A percentile compares a stretch with the other conserved stretches of the same genome.
phyloP scores from a whole-genome alignment of 2,797 vertebrate species.

The Threskiornis aethiopicus region DNA sequence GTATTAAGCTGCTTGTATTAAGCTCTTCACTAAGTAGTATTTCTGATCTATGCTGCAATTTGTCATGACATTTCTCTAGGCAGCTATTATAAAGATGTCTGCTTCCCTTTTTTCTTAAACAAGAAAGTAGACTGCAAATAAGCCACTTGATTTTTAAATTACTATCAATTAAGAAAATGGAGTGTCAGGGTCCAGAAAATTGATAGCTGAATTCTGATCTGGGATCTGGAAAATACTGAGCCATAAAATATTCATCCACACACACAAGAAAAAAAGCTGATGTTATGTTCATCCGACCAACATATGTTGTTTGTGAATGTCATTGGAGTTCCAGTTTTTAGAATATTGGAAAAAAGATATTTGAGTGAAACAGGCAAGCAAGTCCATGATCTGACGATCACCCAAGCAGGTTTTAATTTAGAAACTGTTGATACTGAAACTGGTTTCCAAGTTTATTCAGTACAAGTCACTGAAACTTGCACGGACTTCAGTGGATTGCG shows the following conservation, averaged over 20 bases:
- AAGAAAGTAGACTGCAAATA: constrained; percentile 54
- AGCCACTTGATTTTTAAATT: constrained; percentile 62
- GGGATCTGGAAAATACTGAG: constrained; percentile 59
- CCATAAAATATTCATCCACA: constrained; percentile 41
- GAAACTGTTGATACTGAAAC: not conserved
- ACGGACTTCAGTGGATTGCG: not conserved
- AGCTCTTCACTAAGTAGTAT: constrained; percentile 58
- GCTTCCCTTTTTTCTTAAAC: constrained; percentile 29
- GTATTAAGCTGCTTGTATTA: constrained; percentile 68
- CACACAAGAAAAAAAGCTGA: not conserved
- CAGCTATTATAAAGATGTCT: constrained; percentile 65
- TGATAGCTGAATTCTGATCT: constrained; percentile 62
- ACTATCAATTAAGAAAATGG: constrained; percentile 59
- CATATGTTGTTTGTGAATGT: constrained; percentile 43
- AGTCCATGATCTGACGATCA: not conserved
- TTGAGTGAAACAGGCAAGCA: not conserved
- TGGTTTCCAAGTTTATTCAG: not conserved
- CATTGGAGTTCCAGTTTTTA: not conserved
- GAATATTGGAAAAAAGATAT: not conserved
- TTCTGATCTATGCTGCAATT: constrained; percentile 64
- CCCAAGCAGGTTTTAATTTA: constrained; percentile 30
- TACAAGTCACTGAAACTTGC: not conserved
- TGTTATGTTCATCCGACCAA: constrained; percentile 34
- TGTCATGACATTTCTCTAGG: constrained; percentile 64
- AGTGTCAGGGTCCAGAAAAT: constrained; percentile 53